Evolutionary conservation across 2,797 vertebrate species (phyloP).

Genomic region (Sphenopsis melanotis): DNA sequence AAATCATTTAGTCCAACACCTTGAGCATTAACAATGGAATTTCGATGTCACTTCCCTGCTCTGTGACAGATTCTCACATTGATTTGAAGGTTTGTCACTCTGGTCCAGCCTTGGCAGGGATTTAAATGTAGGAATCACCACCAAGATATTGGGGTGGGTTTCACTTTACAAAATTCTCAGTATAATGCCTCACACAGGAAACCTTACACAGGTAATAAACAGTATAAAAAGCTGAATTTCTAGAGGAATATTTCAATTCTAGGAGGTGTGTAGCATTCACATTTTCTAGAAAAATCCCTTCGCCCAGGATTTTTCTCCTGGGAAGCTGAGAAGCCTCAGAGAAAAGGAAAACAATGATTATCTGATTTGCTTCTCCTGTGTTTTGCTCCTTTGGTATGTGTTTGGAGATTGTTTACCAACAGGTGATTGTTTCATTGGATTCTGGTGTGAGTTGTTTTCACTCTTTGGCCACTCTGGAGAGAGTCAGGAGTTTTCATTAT

Average conservation of each 20-base stretch:
- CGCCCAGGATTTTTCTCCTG: rapidly evolving
- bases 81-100: neutral
- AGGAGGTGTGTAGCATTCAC: neutral
- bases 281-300: no score
- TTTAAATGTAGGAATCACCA: neutral
- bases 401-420: no score
- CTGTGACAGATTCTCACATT: neutral
- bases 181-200: neutral
- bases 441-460: no score
- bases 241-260: neutral
- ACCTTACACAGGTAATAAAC: neutral
- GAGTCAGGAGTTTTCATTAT: no score
- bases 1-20: neutral
- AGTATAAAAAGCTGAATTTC: rapidly evolving
- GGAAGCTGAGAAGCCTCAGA: no score
- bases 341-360: no score
- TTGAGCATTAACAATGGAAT: neutral
- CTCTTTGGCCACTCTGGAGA: no score
- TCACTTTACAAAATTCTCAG: neutral
- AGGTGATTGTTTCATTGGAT: no score
- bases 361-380: no score
- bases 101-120: neutral
- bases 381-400: no score
- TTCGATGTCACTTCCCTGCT: neutral
- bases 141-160: no score